Conservation (phyloP, 2,888 invertebrate genomes). For the Cerastis leucographa region DNA sequence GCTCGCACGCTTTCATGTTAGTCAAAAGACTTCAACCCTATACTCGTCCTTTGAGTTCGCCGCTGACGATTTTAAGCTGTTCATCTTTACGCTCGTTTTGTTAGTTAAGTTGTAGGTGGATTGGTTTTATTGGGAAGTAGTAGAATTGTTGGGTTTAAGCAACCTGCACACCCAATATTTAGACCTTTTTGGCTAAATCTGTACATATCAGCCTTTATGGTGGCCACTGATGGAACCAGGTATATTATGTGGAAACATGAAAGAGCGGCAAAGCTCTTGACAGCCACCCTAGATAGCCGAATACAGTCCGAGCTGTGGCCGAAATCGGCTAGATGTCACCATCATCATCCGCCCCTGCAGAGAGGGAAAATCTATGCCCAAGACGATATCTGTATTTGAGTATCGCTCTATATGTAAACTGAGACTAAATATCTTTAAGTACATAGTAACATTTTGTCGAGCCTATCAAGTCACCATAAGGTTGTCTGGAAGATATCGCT, state of each 20-base stretch:
- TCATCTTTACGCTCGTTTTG: slow-evolving; percentile 54
- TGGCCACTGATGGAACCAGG: not conserved
- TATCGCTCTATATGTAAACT: not conserved
- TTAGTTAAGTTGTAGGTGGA: slow-evolving; percentile 21
- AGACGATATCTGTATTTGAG: not conserved
- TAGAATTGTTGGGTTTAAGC: not conserved
- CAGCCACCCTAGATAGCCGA: too few relatives aligned
- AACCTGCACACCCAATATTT: not conserved
- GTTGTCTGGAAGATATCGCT: not conserved
- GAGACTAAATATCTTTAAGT: not conserved
- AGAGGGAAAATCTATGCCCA: not conserved
- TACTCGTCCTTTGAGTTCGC: slow-evolving; percentile 71
- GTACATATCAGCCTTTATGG: too few relatives aligned
- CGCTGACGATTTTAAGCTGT: slow-evolving; percentile 56
- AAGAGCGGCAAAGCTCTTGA: too few relatives aligned
- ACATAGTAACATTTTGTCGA: too few relatives aligned
- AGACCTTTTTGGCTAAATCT: too few relatives aligned
- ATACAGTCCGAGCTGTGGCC: too few relatives aligned
- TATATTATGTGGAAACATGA: not conserved
- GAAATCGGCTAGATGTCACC: too few relatives aligned
- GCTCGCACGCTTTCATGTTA: slow-evolving; percentile 74
- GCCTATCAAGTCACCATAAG: too few relatives aligned
- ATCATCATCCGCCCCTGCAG: too few relatives aligned
- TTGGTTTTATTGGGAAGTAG: not conserved
- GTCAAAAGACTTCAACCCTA: slow-evolving; percentile 66